These are phyloP conservation scores for Orgyia antiqua DNA, from an alignment of 2,888 invertebrate genomes.

Conservation along the genomic window DNA sequence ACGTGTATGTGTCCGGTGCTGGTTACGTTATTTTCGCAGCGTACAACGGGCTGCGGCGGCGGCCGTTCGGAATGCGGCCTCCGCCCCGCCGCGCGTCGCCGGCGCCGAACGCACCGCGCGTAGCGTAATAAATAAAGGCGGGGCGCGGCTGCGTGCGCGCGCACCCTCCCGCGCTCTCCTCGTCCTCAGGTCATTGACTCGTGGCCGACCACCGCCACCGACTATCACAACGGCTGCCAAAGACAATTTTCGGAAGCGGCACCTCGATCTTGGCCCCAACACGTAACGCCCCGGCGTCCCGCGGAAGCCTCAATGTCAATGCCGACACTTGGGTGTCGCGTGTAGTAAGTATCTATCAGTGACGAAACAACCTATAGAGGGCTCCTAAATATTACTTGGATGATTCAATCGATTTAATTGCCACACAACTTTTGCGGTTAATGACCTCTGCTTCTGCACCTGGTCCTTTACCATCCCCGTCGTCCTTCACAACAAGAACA, in stretches of 20 bases:
- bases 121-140: constrained; percentile 78
- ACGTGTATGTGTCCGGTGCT: constrained; percentile 42
- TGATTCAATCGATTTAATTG: constrained; percentile 25
- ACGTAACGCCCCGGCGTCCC: constrained; percentile 31
- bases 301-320: constrained; percentile 63
- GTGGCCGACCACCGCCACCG: constrained; percentile 41
- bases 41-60: constrained; percentile 44
- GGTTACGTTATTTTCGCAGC: constrained; percentile 68
- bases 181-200: constrained; percentile 72
- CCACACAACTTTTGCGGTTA: constrained; percentile 32
- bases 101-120: constrained; percentile 63
- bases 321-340: constrained; percentile 44
- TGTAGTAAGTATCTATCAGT: neutral
- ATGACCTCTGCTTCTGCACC: constrained; percentile 47
- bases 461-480: constrained; percentile 29
- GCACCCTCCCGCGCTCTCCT: constrained; percentile 72
- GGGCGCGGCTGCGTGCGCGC: constrained; percentile 76
- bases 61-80: constrained; percentile 67
- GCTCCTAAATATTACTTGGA: neutral
- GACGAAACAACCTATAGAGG: neutral
- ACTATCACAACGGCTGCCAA: constrained; percentile 39
- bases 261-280: constrained; percentile 53
- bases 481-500: constrained; percentile 15
- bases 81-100: constrained; percentile 65
- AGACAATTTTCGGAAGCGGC: constrained; percentile 57